Conservation (phyloP, 2,888 invertebrate species). For the Hemaris fuciformis region DNA sequence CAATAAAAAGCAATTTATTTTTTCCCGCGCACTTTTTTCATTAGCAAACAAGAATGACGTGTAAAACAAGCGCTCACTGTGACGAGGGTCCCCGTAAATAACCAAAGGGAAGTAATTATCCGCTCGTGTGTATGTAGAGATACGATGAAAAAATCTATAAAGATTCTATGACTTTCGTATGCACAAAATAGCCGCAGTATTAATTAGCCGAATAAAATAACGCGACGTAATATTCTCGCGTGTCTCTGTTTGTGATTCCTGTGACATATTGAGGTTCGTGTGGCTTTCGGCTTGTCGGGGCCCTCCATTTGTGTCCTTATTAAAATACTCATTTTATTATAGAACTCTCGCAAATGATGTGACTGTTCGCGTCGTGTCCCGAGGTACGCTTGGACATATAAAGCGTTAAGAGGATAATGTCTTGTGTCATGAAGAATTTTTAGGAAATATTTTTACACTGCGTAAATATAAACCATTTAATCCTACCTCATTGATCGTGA, state of each 20-base stretch:
- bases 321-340: background rate
- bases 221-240: background rate
- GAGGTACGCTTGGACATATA: too few species aligned
- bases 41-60: conserved; percentile 77
- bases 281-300: background rate
- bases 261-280: background rate
- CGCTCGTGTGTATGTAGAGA: conserved; percentile 45
- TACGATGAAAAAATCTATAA: conserved; percentile 38
- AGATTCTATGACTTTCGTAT: conserved; percentile 19
- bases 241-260: background rate
- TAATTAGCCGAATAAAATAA: conserved; percentile 15
- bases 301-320: background rate
- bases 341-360: too few species aligned
- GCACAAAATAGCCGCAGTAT: conserved; percentile 15
- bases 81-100: conserved; percentile 74
- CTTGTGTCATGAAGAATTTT: too few species aligned
- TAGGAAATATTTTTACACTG: too few species aligned
- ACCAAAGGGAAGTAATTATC: conserved; percentile 71
- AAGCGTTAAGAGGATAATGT: too few species aligned
- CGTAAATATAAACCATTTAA: too few species aligned
- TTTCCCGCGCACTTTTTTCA: conserved; percentile 71
- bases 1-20: conserved; percentile 77
- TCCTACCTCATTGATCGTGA: too few species aligned
- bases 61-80: conserved; percentile 71
- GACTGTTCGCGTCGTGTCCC: too few species aligned